phyloP scores from a whole-genome alignment of 2,113 vertebrate genomes.

The Calypte anna region DNA sequence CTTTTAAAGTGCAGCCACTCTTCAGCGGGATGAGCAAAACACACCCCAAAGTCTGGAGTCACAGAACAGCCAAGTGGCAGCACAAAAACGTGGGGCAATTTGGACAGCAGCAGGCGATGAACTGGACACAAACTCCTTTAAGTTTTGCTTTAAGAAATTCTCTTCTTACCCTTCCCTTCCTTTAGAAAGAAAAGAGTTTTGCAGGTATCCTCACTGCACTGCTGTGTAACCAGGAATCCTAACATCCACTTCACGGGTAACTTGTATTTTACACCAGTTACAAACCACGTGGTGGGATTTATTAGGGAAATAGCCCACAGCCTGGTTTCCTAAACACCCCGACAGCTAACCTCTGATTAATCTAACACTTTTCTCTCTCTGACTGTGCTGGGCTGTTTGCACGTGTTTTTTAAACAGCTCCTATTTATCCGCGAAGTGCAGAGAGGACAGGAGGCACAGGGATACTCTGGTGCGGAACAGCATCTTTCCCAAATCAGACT shows the following conservation, averaged over 20 bases:
- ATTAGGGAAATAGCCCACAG: not conserved
- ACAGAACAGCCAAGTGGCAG: not conserved
- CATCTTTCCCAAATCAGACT: not conserved
- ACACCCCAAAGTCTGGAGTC: not conserved
- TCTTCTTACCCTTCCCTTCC: not conserved
- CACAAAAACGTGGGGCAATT: not conserved
- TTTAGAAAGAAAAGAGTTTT: not conserved
- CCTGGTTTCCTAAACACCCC: not conserved
- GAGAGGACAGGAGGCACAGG: not conserved
- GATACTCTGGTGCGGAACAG: not conserved
- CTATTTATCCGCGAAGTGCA: not conserved
- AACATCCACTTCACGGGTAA: not conserved
- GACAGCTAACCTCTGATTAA: not conserved
- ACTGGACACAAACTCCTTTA: not conserved
- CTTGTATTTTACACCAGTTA: not conserved
- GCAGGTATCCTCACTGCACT: not conserved
- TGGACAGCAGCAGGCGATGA: not conserved
- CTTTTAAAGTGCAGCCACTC: not conserved
- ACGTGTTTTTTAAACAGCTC: accelerated
- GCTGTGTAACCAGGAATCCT: not conserved
- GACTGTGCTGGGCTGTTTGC: not conserved
- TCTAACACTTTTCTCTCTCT: not conserved
- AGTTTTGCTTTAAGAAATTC: not conserved
- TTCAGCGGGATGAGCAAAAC: not conserved
- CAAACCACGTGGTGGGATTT: constrained; percentile 17